Evolutionary conservation across 2,113 vertebrate genomes (phyloP), one percentile per base, ranked within the genome.

Genomic region (Typhlomys cinereus): DNA sequence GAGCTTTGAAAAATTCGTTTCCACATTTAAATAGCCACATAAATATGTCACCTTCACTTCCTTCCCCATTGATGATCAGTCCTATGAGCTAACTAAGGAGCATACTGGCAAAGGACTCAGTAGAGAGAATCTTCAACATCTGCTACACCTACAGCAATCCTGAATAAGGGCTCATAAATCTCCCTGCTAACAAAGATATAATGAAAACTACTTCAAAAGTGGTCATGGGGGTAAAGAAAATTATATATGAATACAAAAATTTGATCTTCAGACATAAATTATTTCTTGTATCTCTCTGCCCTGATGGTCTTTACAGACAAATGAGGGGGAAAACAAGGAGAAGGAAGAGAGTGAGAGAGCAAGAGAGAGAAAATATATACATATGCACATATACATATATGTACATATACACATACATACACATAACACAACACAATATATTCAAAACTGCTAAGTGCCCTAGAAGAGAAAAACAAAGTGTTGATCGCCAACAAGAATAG

Each of bases 221-320:
- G 1, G 13, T 57, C 71, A 17, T 62, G 39, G 23, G n/a, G 23
- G 7, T 90, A 57, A 73, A 18, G 79, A 5, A 95, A 93, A 78
- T 78, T 78, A 69, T 34, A 36, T 82, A 48, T 41, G 27, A 85
- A 84, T 85, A 70, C 70, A 36, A 92, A 92, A 59, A 31, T 27
- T 61, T 79, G 13, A 21, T 57, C 25, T 29, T 59, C 21, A 88
- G 12, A 82, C 13, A 71, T 62, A 82, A 92, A 85, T 76, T 27
- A 71, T 70, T 48, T 90, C 57, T 15, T 18, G 1, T 8, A 8
- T 75, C 29, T 61, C 36, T 79, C 31, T 62, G 14, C 5, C 3
- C 82, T 82, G 57, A 31, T 50, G 7, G 48, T 70, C 29, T 3
- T 50, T 89, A 70, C 11, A 67, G 61, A 81, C n/a, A 66, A 93